Evolutionary conservation across 2,888 invertebrate genomes (phyloP).

Genomic region (Nasonovia ribisnigri): DNA sequence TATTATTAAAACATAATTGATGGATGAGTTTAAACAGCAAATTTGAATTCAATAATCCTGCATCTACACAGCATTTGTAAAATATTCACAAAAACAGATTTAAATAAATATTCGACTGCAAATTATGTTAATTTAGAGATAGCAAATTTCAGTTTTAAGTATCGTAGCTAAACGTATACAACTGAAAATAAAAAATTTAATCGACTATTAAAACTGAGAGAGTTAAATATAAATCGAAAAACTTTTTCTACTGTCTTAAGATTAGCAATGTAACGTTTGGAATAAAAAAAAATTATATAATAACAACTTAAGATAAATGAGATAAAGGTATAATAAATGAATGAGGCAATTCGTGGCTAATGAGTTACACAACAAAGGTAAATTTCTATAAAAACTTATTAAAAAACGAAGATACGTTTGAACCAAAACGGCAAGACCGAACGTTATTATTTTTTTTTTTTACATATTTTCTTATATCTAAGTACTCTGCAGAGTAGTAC

Average conservation of each 20-base stretch:
- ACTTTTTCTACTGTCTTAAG: slow-evolving; percentile 20
- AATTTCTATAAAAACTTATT: not conserved
- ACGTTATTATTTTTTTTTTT: not conserved
- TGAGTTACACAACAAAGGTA: not conserved
- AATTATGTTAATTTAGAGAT: not conserved
- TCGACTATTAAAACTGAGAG: not conserved
- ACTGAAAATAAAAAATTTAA: not conserved
- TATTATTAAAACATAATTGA: slow-evolving; percentile 12
- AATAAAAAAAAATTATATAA: not conserved
- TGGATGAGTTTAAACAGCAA: not conserved
- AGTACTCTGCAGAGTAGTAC: not conserved
- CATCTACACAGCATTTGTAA: not conserved
- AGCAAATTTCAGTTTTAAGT: not conserved
- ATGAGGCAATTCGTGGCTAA: not conserved
- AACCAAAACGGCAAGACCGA: not conserved
- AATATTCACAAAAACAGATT: slow-evolving; percentile 9
- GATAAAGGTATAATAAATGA: not conserved
- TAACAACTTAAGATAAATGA: not conserved
- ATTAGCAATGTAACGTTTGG: not conserved
- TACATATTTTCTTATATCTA: not conserved
- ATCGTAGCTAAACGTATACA: not conserved
- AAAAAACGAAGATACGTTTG: not conserved
- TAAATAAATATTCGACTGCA: not conserved
- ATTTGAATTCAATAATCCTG: not conserved
- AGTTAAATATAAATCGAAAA: slow-evolving; percentile 39